These are phyloP conservation scores for Callinectes sapidus DNA, from an alignment of 2,888 invertebrate genomes.

Conservation along the genomic window DNA sequence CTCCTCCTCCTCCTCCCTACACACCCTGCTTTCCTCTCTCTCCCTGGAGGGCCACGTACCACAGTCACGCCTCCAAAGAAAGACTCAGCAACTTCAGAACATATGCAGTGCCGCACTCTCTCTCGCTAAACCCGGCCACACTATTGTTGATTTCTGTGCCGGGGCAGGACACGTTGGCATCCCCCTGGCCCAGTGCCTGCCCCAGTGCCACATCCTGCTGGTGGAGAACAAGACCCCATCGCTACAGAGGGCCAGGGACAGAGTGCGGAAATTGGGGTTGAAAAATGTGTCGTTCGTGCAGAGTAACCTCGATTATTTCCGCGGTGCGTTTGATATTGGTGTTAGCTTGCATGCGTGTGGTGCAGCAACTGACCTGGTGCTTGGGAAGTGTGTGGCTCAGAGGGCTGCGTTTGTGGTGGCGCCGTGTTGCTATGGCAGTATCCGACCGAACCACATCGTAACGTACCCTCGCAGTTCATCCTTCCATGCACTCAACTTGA, in stretches of 20 bases:
- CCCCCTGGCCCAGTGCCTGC: slow-evolving; percentile 86
- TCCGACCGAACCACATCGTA: slow-evolving; percentile 87
- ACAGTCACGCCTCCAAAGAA: slow-evolving; percentile 83
- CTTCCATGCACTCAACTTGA: slow-evolving; percentile 73
- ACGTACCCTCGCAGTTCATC: slow-evolving; percentile 86
- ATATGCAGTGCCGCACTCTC: slow-evolving; percentile 85
- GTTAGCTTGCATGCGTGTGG: slow-evolving; percentile 95
- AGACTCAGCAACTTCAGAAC: slow-evolving; percentile 91
- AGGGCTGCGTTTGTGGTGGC: slow-evolving; percentile 90
- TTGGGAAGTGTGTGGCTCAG: slow-evolving; percentile 86
- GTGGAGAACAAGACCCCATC: slow-evolving; percentile 95
- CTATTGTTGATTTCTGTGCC: slow-evolving; percentile 94
- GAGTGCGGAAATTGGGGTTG: slow-evolving; percentile 82
- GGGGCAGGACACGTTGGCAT: slow-evolving; percentile 96
- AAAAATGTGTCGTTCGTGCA: slow-evolving; percentile 87
- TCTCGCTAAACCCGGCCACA: slow-evolving; percentile 82
- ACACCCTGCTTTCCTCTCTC: slow-evolving; percentile 82
- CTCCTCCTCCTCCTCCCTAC: slow-evolving; percentile 74
- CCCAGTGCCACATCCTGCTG: slow-evolving; percentile 86
- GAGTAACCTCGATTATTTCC: slow-evolving; percentile 93
- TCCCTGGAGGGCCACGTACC: slow-evolving; percentile 86
- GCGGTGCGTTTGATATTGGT: slow-evolving; percentile 86
- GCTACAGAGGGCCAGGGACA: slow-evolving; percentile 83
- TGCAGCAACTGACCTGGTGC: slow-evolving; percentile 93
- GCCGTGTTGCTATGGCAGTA: slow-evolving; percentile 95